These are phyloP conservation scores for Labeo calbasu DNA, from an alignment of 2,797 vertebrate species.

Conservation along the genomic window DNA sequence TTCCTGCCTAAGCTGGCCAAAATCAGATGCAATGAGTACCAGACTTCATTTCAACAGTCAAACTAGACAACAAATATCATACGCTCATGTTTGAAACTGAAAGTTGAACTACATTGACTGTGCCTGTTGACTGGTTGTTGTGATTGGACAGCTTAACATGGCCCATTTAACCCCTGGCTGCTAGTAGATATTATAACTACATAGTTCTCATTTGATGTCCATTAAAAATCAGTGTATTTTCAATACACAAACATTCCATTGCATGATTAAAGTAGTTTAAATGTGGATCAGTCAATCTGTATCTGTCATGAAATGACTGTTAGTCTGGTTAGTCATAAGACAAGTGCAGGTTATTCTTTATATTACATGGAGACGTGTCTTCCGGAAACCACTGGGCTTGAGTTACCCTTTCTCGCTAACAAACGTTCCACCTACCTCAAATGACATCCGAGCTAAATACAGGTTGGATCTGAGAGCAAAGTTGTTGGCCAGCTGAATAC, in stretches of 20 bases:
- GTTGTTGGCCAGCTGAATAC: constrained; percentile 1
- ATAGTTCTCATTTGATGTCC: neutral
- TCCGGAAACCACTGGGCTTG: constrained; percentile 41
- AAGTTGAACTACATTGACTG: neutral
- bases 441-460: constrained; percentile 39
- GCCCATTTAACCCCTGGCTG: neutral
- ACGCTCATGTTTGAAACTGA: neutral
- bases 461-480: neutral
- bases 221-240: neutral
- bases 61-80: neutral
- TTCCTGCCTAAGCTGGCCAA: neutral
- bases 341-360: constrained; percentile 41
- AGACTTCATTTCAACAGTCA: neutral
- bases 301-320: constrained; percentile 29
- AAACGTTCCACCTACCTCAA: neutral
- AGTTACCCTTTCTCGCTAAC: constrained; percentile 39
- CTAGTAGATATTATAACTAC: neutral
- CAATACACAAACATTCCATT: neutral
- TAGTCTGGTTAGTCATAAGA: constrained; percentile 36
- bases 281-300: neutral
- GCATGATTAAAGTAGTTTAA: neutral
- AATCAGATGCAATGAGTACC: neutral
- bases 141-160: neutral
- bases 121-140: neutral
- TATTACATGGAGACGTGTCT: constrained; percentile 41